Base-by-base conservation (phyloP, 2,888 invertebrate species). In the Ichneumon xanthorius region DNA sequence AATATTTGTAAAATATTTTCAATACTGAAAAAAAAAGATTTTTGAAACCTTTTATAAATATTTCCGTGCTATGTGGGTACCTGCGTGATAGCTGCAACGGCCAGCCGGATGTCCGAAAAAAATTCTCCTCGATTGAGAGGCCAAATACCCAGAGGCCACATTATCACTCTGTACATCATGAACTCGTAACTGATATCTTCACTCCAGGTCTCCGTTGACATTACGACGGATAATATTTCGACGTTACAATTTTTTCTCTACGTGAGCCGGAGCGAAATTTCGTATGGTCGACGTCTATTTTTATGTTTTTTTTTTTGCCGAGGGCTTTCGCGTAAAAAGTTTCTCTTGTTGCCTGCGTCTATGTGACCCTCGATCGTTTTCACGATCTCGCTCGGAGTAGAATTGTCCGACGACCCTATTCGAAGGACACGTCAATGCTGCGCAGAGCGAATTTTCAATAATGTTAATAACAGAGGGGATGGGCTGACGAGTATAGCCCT, bases 141-240 rank as follows among this genome's bases (percentile, higher is more conserved):
- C 88, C 88, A 88, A 33, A 88, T 81, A 30, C 88, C 88, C 71
- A 89, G 65, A 50, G 88, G 89, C 83, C 89, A 89, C 86, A 85
- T 84, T 61, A 88, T 88, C 4, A 88, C 16, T 75, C 81, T 87
- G 33, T 88, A 88, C 40, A 87, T 75, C 22, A 75, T 61, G n/a
- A 88, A 83, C 81, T 87, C 88, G 80, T 87, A 86, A 65, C 76
- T 78, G 9, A 84, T 82, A 37, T 86, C 88, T 55, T 73, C 53
- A 26, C 80, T 88, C 88, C 88, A 88, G n/a, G 55, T 16, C 48
- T 81, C 81, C 6, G 4, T 50, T 58, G 83, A 48, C 85, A 83
- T 86, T 22, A 63, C 67, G 50, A 26, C 48, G 9, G 9, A 2
- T 40, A n/a, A 6, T 16, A 26, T 45, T 61, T 63, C 19, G 48